Evolutionary conservation across 1,140 invertebrate species (phyloP), one percentile per base, ranked within the genome.

Genomic region (Megalopta genalis): DNA sequence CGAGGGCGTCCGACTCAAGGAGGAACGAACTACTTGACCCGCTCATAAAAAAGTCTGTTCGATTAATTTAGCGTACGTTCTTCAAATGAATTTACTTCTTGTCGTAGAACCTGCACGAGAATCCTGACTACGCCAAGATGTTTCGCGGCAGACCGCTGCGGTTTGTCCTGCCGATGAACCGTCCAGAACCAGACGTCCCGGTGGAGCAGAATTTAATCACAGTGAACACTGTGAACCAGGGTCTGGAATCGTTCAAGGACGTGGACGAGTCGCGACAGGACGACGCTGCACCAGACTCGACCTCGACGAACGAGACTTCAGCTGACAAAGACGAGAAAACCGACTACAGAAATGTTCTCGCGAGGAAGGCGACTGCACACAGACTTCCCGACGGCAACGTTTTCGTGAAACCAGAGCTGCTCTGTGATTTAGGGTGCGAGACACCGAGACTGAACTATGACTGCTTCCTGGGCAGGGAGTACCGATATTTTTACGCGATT

Each of bases 401-500:
- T n/a, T 93, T 93, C 46, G 90, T 96, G 16, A 92, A 93, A 42
- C 95, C 96, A 0, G 95, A 96, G 89, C 88, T 95, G 57, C 88
- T 98, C 0, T 96, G 95, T 66, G 93, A 96, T 83, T 88, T 97
- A 65, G 97, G 97, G 18, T 97, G 97, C 87, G 97, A 98, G 92
- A 97, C 97, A 0, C 97, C 97, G 0, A 93, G 95, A 64, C 95
- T 98, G 69, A 95, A 97, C 93, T 97, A 97, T 77, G 94, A 96
- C 32, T 87, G 89, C 21, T 93, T 93, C 90, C 94, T 96, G 72
- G 96, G 96, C 85, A 94, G 93, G 81, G 92, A 94, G 10, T 98
- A 98, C 90, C 93, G 95, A 73, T 98, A 96, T 90, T 98, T 98
- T 89, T 98, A 98, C 88, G 97, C 97, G 0, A 97, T 98, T 63